These are phyloP conservation scores for Neodiprion fabricii DNA, from an alignment of 1,140 invertebrate genomes.

Conservation along the genomic window DNA sequence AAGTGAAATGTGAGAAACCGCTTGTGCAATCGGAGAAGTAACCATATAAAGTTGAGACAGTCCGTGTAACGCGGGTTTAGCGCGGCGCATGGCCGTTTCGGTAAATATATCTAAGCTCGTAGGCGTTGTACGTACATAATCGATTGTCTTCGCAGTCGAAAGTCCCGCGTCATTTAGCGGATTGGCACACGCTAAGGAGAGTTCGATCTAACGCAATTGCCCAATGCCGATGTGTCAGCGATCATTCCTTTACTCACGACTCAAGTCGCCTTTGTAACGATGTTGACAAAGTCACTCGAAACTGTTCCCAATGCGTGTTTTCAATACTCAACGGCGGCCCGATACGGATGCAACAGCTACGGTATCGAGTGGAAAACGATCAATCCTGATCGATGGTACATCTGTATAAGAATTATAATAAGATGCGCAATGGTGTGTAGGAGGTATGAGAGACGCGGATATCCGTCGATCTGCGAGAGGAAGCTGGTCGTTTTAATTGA, in stretches of 20 bases:
- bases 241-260: background rate
- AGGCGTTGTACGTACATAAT: background rate
- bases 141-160: background rate
- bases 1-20: slow-evolving; percentile 4
- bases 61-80: background rate
- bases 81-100: background rate
- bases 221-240: background rate
- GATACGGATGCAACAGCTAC: no score
- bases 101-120: background rate
- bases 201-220: background rate
- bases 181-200: background rate
- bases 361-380: no score
- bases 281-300: background rate
- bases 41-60: background rate
- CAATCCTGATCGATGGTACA: no score
- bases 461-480: background rate
- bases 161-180: background rate
- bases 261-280: background rate
- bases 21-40: background rate
- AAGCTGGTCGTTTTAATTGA: slow-evolving; percentile 3
- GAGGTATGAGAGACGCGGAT: no score
- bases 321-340: background rate
- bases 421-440: no score
- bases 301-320: background rate
- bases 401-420: no score